A percentile compares a stretch with the other conserved stretches of the same genome.
Conservation (phyloP, 2,888 invertebrate species). For the Dolichopus griseipennis region DNA sequence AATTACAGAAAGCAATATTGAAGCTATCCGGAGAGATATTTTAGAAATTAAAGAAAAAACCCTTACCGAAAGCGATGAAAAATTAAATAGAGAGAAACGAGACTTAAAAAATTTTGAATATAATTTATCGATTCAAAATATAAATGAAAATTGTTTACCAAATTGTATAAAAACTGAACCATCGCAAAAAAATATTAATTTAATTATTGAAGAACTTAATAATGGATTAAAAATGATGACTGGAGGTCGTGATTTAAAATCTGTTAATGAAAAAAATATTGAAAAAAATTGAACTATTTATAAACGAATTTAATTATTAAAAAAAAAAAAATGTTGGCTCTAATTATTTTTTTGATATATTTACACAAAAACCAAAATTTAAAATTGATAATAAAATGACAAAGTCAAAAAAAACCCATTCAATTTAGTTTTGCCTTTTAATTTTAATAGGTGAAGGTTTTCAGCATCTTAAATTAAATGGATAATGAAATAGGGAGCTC, state of each 20-base stretch:
- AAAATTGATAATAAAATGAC: background rate
- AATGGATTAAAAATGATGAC: conserved; percentile 27
- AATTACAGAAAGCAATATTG: conserved; percentile 26
- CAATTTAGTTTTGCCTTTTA: too few species aligned
- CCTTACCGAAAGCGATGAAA: conserved; percentile 14
- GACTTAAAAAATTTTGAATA: conserved; percentile 17
- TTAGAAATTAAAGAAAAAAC: conserved; percentile 27
- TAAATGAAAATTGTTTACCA: conserved; percentile 16
- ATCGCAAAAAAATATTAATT: conserved; percentile 16
- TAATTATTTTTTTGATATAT: conserved; percentile 16
- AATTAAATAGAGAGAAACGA: conserved; percentile 22
- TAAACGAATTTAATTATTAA: too few species aligned
- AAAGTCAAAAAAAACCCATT: background rate
- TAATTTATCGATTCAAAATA: conserved; percentile 12
- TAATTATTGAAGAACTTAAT: background rate
- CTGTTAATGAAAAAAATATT: conserved; percentile 27
- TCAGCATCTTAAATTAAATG: too few species aligned
- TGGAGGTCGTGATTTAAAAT: conserved; percentile 37
- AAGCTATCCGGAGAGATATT: conserved; percentile 36
- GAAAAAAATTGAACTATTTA: background rate
- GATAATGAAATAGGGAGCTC: too few species aligned
- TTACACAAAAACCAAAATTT: conserved; percentile 14
- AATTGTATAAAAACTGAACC: conserved; percentile 31
- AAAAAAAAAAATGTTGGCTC: background rate
- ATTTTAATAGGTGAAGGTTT: too few species aligned